These are phyloP conservation scores for Thamnophis elegans DNA, from an alignment of 2,797 vertebrate genomes.

Conservation along the genomic window DNA sequence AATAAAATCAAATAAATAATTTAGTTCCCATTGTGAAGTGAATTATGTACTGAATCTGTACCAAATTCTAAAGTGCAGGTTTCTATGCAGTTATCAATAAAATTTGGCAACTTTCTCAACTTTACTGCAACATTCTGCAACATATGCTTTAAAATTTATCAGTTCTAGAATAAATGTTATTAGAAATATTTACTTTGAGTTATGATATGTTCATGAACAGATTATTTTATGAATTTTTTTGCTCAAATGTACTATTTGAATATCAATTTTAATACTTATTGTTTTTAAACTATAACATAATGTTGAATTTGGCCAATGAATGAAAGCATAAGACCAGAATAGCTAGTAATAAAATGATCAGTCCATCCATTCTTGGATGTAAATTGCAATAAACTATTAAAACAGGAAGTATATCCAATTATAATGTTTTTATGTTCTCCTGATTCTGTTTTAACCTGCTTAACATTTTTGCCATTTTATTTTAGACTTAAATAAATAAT, in stretches of 20 bases:
- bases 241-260: not conserved
- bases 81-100: not conserved
- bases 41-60: not conserved
- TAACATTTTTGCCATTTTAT: conserved; percentile 4
- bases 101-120: not conserved
- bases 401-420: not conserved
- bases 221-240: not conserved
- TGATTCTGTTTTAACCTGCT: not conserved
- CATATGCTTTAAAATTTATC: not conserved
- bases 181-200: not conserved
- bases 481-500: conserved; percentile 9
- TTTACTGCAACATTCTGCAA: not conserved
- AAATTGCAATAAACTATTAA: not conserved
- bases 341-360: not conserved
- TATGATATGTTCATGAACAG: not conserved
- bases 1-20: too few species aligned
- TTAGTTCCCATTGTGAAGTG: not conserved
- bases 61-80: not conserved
- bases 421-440: not conserved
- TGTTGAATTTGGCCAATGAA: not conserved
- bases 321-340: not conserved
- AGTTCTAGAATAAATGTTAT: not conserved
- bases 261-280: not conserved
- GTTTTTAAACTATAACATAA: not conserved
- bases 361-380: not conserved